Conservation (phyloP, 1,140 invertebrate genomes). For the Helicoverpa armigera region DNA sequence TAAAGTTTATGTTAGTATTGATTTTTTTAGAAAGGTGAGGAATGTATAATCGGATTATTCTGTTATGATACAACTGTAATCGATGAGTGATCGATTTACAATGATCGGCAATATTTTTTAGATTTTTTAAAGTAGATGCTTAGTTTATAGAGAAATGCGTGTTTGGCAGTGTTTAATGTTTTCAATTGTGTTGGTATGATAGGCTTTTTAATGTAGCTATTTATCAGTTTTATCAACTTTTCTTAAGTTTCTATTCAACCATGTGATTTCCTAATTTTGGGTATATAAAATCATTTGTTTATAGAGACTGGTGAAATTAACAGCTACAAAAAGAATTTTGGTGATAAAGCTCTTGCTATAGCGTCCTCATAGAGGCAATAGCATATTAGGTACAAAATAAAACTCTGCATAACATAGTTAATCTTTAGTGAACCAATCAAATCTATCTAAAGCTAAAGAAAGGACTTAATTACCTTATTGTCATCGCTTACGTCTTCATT, state of each 20-base stretch:
- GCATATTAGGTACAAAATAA: constrained; percentile 18
- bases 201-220: no score
- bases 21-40: constrained; percentile 16
- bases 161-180: no score
- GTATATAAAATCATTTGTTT: no score
- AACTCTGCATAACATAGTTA: constrained; percentile 24
- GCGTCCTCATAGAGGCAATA: background rate
- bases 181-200: no score
- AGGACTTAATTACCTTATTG: constrained; percentile 79
- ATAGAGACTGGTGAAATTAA: background rate
- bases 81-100: background rate
- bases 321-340: background rate
- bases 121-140: no score
- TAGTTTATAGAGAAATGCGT: no score
- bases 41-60: constrained; percentile 18
- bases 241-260: no score
- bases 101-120: no score
- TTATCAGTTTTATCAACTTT: no score
- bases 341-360: no score
- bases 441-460: constrained; percentile 72
- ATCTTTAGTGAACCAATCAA: constrained; percentile 72
- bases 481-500: constrained; percentile 78
- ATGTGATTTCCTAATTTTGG: no score
- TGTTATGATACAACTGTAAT: constrained; percentile 14
- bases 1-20: constrained; percentile 17